Conservation (phyloP, 1,140 invertebrate genomes). For the Formica selysi region DNA sequence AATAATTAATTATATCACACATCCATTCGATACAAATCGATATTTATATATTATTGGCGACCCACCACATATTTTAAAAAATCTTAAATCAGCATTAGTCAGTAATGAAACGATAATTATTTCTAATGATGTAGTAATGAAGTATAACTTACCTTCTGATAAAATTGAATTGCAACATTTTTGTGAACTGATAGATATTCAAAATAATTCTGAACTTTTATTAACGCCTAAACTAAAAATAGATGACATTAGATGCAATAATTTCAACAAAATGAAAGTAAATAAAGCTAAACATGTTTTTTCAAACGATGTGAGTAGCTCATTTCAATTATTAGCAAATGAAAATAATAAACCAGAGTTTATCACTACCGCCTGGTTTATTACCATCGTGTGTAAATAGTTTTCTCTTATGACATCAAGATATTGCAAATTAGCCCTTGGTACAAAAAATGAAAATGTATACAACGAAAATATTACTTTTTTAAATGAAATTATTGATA, state of each 20-base stretch:
- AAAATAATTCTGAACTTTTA: neutral
- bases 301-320: neutral
- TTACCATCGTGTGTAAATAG: too few relatives aligned
- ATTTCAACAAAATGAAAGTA: neutral
- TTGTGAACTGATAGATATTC: neutral
- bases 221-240: neutral
- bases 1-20: neutral
- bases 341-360: neutral
- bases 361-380: neutral
- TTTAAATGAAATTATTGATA: slow-evolving; percentile 10
- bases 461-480: neutral
- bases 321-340: too few relatives aligned
- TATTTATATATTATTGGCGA: neutral
- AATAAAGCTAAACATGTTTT: neutral
- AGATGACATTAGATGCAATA: neutral
- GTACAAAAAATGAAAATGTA: too few relatives aligned
- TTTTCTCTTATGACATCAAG: too few relatives aligned
- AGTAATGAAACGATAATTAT: neutral
- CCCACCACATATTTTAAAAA: neutral
- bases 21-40: too few relatives aligned
- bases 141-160: neutral
- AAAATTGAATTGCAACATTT: neutral
- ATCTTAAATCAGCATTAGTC: neutral
- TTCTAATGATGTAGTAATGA: neutral
- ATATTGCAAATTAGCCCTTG: too few relatives aligned